Conservation (phyloP, 2,888 invertebrate species). For the Phoenoteleia sp. region DNA sequence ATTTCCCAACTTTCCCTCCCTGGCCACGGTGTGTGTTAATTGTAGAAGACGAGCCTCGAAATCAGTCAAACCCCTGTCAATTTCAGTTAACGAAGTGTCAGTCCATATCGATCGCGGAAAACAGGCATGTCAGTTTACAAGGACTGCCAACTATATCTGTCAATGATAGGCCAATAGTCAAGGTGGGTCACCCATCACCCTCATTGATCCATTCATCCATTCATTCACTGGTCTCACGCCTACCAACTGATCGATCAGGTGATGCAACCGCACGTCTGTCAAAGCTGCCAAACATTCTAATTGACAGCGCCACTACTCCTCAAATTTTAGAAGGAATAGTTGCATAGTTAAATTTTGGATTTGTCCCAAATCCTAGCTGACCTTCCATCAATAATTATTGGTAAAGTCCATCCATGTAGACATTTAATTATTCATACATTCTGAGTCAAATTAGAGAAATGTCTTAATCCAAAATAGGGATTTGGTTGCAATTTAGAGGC, state of each 20-base stretch:
- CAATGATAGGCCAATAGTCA: conserved; percentile 45
- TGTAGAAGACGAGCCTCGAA: too few species aligned
- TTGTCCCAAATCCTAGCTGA: neutral
- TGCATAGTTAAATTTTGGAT: neutral
- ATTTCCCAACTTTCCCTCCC: conserved; percentile 7
- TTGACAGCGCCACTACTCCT: neutral
- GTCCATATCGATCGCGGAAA: neutral
- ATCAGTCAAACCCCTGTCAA: neutral
- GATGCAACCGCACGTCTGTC: neutral
- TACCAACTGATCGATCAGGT: conserved; percentile 5
- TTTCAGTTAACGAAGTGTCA: neutral
- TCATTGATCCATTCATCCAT: conserved; percentile 33
- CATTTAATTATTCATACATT: too few species aligned
- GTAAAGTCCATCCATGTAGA: too few species aligned
- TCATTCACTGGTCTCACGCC: neutral
- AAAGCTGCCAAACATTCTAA: neutral
- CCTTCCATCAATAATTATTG: neutral
- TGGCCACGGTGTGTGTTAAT: neutral
- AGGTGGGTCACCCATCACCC: conserved; percentile 48
- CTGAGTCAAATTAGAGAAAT: too few species aligned
- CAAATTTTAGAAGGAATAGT: neutral
- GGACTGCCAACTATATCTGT: conserved; percentile 34
- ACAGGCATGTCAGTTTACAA: conserved; percentile 16
- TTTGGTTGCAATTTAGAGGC: too few species aligned
- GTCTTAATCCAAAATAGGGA: too few species aligned